These are phyloP conservation scores for Pogonognathellus flavescens DNA, from an alignment of 1,140 invertebrate genomes.

Conservation along the genomic window DNA sequence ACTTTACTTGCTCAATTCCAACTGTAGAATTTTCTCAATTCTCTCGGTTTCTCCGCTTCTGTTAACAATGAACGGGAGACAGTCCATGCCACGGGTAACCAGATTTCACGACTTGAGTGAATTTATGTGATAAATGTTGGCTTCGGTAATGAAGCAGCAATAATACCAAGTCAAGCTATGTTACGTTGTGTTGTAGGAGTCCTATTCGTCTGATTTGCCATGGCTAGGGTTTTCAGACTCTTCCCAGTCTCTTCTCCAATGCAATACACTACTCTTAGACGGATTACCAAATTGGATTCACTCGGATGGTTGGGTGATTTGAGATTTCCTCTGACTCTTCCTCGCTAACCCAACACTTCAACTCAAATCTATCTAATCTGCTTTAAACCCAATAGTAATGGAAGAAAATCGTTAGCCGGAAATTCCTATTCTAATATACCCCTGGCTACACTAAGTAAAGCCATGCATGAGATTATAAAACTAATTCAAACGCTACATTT, in stretches of 20 bases:
- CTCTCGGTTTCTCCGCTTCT: conserved; percentile 12
- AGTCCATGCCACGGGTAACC: conserved; percentile 10
- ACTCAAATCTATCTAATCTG: not conserved
- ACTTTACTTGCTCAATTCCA: conserved; percentile 1
- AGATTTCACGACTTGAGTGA: conserved; percentile 31
- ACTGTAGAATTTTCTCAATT: conserved; percentile 21
- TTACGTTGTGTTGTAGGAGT: not conserved
- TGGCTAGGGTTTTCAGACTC: not conserved
- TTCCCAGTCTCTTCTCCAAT: not conserved
- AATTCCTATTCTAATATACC: too few species aligned
- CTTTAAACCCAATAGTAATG: not conserved
- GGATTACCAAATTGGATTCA: conserved; percentile 50
- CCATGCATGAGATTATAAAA: too few species aligned
- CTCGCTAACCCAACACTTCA: conserved; percentile 17
- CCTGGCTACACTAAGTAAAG: too few species aligned
- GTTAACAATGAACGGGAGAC: not conserved
- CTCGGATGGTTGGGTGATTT: conserved; percentile 28
- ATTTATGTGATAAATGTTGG: conserved; percentile 49
- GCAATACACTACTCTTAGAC: not conserved
- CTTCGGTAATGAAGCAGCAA: conserved; percentile 36
- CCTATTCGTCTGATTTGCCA: not conserved
- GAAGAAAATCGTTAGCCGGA: too few species aligned
- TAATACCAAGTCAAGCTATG: conserved; percentile 22
- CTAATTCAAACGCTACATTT: too few species aligned
- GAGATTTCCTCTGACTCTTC: conserved; percentile 19